These are phyloP conservation scores for Streptopelia turtur DNA, from an alignment of 2,797 vertebrate genomes.

Conservation along the genomic window DNA sequence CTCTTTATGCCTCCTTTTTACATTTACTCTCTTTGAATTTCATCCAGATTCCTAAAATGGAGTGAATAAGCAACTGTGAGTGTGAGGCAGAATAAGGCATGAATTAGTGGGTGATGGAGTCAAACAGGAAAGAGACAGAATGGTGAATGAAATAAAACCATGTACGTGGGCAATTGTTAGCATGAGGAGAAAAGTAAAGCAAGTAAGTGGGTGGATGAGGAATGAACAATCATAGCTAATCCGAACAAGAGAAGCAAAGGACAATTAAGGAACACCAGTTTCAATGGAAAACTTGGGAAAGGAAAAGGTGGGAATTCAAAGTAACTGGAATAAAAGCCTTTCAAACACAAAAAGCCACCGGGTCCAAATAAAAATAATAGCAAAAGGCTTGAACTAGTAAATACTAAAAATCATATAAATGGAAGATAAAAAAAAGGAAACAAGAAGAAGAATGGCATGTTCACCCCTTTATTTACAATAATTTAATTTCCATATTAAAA, in stretches of 20 bases:
- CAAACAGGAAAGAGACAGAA: neutral
- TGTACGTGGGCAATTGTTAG: neutral
- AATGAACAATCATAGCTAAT: neutral
- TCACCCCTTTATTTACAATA: neutral
- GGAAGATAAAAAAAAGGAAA: neutral
- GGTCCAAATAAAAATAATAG: neutral
- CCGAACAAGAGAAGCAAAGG: neutral
- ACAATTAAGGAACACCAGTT: neutral
- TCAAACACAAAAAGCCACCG: neutral
- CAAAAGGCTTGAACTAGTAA: neutral
- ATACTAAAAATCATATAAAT: neutral
- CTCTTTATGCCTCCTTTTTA: neutral
- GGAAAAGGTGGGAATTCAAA: neutral
- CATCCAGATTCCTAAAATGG: neutral
- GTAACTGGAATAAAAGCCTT: neutral
- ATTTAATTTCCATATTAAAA: neutral
- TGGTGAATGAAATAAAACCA: conserved; percentile 13
- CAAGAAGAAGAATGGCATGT: neutral
- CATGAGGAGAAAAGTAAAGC: neutral
- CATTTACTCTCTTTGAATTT: neutral
- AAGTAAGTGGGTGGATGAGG: neutral
- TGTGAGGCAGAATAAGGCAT: neutral
- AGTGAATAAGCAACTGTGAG: neutral
- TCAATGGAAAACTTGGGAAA: neutral
- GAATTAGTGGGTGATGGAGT: neutral